Evolutionary conservation across 64 coral and sea anemone species (phyloP).

Genomic region (Actinia tenebrosa): DNA sequence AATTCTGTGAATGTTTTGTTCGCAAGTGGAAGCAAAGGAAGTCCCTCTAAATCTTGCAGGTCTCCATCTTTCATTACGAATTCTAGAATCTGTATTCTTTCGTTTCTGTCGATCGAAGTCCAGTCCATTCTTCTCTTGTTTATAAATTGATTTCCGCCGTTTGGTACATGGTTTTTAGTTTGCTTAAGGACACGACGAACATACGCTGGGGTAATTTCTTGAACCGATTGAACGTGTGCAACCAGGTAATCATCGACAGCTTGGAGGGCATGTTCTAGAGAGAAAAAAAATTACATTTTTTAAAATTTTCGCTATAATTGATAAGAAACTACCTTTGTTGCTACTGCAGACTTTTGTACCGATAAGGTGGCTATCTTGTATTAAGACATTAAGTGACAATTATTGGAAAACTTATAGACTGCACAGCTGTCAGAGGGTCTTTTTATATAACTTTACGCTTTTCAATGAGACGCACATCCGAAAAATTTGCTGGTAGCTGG

Average conservation of each 20-base stretch:
- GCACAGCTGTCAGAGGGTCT: too few relatives aligned
- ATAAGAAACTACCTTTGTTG: too few relatives aligned
- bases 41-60: conserved; percentile 58
- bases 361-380: too few relatives aligned
- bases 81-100: conserved; percentile 61
- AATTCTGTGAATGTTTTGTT: conserved; percentile 69
- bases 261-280: conserved; percentile 58
- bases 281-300: neutral
- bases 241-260: conserved; percentile 55
- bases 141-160: neutral
- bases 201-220: conserved; percentile 75
- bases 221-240: conserved; percentile 29
- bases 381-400: too few relatives aligned
- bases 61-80: conserved; percentile 80
- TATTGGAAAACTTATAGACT: too few relatives aligned
- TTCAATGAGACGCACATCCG: too few relatives aligned
- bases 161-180: neutral
- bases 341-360: too few relatives aligned
- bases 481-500: too few relatives aligned
- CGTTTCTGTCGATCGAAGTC: conserved; percentile 23
- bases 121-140: neutral
- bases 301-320: too few relatives aligned
- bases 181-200: conserved; percentile 49
- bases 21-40: conserved; percentile 81
- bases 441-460: too few relatives aligned